A percentile compares a stretch with the other conserved stretches of the same genome.
phyloP scores from a whole-genome alignment of 2,797 vertebrate genomes.

The Mionectes olivaceus region DNA sequence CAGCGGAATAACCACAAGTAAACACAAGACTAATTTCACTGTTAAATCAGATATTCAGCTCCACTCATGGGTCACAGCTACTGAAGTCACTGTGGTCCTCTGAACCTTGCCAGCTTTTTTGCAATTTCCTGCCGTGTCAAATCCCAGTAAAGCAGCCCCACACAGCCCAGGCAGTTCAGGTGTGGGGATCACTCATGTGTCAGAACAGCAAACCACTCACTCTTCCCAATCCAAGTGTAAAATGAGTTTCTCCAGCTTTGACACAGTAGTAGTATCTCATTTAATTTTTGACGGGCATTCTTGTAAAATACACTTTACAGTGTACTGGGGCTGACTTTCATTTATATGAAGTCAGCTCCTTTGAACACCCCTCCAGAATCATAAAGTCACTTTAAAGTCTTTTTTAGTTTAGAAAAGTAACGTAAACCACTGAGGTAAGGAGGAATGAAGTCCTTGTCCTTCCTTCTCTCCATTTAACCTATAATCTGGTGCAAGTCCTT shows the following conservation, averaged over 20 bases:
- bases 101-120: background rate
- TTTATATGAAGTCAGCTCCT: background rate
- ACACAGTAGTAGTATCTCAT: background rate
- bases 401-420: background rate
- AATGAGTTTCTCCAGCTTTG: background rate
- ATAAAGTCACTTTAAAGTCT: background rate
- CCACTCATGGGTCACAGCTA: background rate
- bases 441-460: background rate
- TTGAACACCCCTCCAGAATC: background rate
- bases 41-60: background rate
- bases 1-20: background rate
- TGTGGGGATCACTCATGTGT: background rate
- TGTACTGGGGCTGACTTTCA: background rate
- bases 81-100: background rate
- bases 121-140: background rate
- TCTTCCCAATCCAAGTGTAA: background rate
- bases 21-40: background rate
- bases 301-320: background rate
- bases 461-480: background rate
- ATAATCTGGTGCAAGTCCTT: background rate
- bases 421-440: background rate
- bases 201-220: background rate
- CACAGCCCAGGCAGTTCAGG: background rate
- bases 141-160: accelerated
- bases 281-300: background rate